Conservation (phyloP, 2,797 vertebrate genomes). For the Pyrrhura leucotis region DNA sequence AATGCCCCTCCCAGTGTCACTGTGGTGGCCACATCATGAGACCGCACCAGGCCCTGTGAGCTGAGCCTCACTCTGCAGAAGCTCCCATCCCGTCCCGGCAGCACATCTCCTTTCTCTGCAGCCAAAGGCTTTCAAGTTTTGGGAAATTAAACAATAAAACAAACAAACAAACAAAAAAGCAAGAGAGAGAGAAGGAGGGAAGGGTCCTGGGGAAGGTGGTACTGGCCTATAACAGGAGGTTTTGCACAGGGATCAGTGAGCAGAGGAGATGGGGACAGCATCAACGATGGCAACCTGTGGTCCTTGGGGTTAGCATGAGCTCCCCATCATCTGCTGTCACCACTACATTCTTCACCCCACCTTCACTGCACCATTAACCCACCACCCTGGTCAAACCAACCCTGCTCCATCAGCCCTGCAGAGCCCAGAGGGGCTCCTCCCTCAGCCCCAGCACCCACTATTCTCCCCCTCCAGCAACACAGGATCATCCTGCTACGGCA, state of each 20-base stretch:
- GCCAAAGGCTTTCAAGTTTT: constrained; percentile 70
- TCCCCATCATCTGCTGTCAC: neutral
- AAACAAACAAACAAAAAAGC: neutral
- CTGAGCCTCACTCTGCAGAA: neutral
- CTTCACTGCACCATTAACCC: neutral
- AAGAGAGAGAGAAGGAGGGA: neutral
- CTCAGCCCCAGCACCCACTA: neutral
- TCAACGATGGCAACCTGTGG: neutral
- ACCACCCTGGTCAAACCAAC: neutral
- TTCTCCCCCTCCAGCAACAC: neutral
- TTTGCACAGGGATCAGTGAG: neutral
- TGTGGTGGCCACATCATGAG: neutral
- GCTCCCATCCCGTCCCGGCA: neutral
- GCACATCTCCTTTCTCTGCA: constrained; percentile 5
- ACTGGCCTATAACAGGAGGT: constrained; percentile 57
- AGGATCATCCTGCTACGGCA: fast-evolving
- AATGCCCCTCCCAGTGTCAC: neutral
- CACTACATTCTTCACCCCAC: neutral
- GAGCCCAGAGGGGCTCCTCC: neutral
- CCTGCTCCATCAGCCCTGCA: neutral
- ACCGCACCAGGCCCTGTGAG: neutral
- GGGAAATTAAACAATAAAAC: constrained; percentile 44
- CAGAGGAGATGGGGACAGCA: neutral
- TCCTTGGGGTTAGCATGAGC: neutral
- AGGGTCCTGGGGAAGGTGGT: constrained; percentile 43